phyloP scores from a whole-genome alignment of 1,140 invertebrate species.

The Telenomus remus region DNA sequence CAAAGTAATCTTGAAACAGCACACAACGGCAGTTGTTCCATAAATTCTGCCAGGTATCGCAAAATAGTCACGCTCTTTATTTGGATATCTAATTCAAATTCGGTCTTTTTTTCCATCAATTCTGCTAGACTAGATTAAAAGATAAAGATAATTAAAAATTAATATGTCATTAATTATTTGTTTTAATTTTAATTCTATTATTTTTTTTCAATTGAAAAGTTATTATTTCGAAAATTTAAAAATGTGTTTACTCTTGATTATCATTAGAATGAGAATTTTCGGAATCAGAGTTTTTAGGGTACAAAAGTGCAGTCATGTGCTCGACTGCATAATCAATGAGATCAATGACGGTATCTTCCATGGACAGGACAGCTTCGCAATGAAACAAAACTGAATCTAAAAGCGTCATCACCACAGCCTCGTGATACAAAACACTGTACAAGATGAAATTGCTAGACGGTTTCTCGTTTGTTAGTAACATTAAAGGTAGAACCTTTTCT shows the following conservation, averaged over 20 bases:
- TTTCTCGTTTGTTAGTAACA: slow-evolving; percentile 80
- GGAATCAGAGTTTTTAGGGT: slow-evolving; percentile 70
- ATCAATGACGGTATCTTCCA: slow-evolving; percentile 83
- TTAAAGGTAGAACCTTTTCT: slow-evolving; percentile 81
- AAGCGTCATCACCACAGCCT: slow-evolving; percentile 81
- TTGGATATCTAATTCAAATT: slow-evolving; percentile 83
- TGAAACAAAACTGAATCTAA: slow-evolving; percentile 86
- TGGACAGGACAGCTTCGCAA: slow-evolving; percentile 80
- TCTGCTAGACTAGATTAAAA: slow-evolving; percentile 75
- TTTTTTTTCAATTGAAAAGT: no score
- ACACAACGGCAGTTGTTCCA: slow-evolving; percentile 78
- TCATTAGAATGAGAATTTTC: slow-evolving; percentile 60
- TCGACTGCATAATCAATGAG: slow-evolving; percentile 84
- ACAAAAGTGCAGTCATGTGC: slow-evolving; percentile 76
- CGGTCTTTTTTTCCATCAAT: slow-evolving; percentile 78
- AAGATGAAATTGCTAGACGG: slow-evolving; percentile 82
- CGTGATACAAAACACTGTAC: slow-evolving; percentile 85
- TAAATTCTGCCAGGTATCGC: slow-evolving; percentile 77
- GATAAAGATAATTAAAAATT: background rate
- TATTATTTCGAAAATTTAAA: background rate
- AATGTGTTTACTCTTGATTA: slow-evolving; percentile 16
- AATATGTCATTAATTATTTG: no score
- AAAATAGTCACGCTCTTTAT: slow-evolving; percentile 83
- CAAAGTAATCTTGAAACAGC: slow-evolving; percentile 79
- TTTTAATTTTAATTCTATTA: background rate